These are phyloP conservation scores for Suillia variegata DNA, from an alignment of 2,888 invertebrate species.

Conservation along the genomic window DNA sequence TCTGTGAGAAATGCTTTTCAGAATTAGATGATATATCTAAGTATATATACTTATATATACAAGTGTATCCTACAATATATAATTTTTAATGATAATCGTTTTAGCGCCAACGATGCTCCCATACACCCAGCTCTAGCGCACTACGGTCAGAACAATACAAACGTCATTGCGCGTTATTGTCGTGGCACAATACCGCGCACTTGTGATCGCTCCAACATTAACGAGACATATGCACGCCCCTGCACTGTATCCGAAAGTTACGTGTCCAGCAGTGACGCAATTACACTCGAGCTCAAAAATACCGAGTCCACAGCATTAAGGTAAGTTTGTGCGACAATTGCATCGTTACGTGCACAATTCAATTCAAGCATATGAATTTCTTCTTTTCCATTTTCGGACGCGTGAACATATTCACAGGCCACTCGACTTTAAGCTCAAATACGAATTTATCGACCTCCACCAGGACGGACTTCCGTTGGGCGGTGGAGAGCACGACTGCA, in stretches of 20 bases:
- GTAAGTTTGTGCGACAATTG: too few species aligned
- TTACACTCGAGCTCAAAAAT: slow-evolving; percentile 79
- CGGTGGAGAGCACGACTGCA: slow-evolving; percentile 71
- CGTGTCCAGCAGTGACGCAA: slow-evolving; percentile 78
- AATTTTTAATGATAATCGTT: background rate
- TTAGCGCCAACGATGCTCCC: slow-evolving; percentile 47
- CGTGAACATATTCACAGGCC: too few species aligned
- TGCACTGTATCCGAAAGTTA: slow-evolving; percentile 83
- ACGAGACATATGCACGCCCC: slow-evolving; percentile 68
- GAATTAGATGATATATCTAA: too few species aligned
- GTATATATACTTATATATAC: too few species aligned
- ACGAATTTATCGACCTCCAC: slow-evolving; percentile 87
- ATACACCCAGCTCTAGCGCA: slow-evolving; percentile 58
- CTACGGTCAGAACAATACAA: slow-evolving; percentile 72
- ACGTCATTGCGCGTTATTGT: slow-evolving; percentile 80
- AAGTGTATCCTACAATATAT: background rate
- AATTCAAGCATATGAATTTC: background rate
- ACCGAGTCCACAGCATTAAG: slow-evolving; percentile 84
- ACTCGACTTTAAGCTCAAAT: slow-evolving; percentile 81
- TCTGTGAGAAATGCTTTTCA: slow-evolving; percentile 19
- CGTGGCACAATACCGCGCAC: slow-evolving; percentile 80
- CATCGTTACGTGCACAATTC: too few species aligned
- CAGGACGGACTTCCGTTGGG: slow-evolving; percentile 83
- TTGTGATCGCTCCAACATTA: slow-evolving; percentile 80
- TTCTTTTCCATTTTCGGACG: background rate